Evolutionary conservation across 2,797 vertebrate genomes (phyloP).

Genomic region (Zalophus californianus): DNA sequence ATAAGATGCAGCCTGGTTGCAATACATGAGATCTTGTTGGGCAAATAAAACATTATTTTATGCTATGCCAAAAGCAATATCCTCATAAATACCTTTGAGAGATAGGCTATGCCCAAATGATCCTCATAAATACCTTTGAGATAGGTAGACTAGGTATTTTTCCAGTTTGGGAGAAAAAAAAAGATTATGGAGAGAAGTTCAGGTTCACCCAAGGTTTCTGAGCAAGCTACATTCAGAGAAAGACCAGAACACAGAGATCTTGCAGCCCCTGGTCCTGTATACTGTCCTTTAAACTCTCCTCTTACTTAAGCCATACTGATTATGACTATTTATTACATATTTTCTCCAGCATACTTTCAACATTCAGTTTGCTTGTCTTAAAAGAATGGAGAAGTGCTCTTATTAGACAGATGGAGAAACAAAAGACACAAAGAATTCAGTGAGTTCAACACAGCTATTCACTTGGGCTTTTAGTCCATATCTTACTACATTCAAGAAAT

Average conservation of each 20-base stretch:
- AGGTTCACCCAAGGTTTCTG: background rate
- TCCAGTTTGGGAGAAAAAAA: background rate
- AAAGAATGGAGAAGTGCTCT: background rate
- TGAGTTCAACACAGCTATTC: background rate
- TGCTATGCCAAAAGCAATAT: background rate
- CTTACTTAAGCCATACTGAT: background rate
- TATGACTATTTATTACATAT: background rate
- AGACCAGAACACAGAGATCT: background rate
- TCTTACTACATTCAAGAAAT: background rate
- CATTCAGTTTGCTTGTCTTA: background rate
- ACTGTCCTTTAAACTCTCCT: background rate
- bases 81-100: background rate
- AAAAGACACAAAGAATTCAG: background rate
- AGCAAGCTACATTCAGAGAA: background rate
- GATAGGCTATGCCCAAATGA: background rate
- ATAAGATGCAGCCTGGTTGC: background rate
- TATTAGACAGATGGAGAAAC: background rate
- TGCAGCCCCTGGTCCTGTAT: background rate
- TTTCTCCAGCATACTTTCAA: background rate
- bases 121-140: background rate
- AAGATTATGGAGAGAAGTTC: background rate
- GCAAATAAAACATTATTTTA: constrained; percentile 31
- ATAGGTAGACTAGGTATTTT: background rate
- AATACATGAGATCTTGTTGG: background rate
- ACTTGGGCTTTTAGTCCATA: background rate